Percentiles rank a stretch among this genome's conserved stretches.
Evolutionary conservation across 1,140 invertebrate genomes (phyloP).

Genomic region (Eriocheir sinensis): DNA sequence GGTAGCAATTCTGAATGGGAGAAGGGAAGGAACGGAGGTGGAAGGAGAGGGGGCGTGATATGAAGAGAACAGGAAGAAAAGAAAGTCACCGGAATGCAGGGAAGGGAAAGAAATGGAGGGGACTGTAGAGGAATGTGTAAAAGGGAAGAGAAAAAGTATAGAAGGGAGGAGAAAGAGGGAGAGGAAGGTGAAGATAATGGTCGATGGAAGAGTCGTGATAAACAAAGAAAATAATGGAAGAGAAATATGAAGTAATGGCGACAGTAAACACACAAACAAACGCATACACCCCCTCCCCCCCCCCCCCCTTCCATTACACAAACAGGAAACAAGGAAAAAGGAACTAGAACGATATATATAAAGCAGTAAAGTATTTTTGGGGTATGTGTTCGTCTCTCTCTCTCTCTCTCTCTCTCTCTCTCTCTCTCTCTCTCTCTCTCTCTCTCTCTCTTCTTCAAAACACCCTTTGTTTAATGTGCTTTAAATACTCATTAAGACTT

Average conservation of each 20-base stretch:
- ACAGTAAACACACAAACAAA: not conserved
- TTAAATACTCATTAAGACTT: conserved; percentile 77
- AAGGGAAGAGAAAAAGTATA: not conserved
- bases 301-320: not conserved
- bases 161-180: not conserved
- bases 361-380: too few species aligned
- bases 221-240: not conserved
- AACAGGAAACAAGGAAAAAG: not conserved
- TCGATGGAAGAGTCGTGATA: not conserved
- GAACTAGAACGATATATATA: too few species aligned
- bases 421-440: too few species aligned
- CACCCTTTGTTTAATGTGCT: conserved; percentile 76
- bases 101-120: conserved; percentile 29
- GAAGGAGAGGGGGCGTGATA: not conserved
- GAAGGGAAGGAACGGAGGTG: not conserved
- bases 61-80: not conserved
- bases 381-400: too few species aligned
- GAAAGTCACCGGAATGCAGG: not conserved
- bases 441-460: conserved; percentile 52
- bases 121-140: not conserved
- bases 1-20: too few species aligned
- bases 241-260: not conserved
- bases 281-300: not conserved
- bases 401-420: too few species aligned
- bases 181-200: not conserved